Evolutionary conservation across 2,888 invertebrate genomes (phyloP).

Genomic region (Synergus itoensis): DNA sequence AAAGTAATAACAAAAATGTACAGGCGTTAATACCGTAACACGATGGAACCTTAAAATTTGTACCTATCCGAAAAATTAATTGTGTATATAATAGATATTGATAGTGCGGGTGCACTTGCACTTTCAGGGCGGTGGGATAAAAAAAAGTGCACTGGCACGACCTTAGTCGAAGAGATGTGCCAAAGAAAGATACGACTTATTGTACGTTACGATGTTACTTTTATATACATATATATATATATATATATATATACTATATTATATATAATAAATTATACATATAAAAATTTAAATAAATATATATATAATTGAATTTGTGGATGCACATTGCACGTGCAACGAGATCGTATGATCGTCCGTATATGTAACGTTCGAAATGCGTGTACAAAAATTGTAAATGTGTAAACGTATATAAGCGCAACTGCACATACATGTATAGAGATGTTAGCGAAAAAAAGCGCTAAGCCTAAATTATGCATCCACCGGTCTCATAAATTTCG

Average conservation of each 20-base stretch:
- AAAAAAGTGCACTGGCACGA: constrained; percentile 38
- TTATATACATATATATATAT: constrained; percentile 62
- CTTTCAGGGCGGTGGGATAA: not conserved
- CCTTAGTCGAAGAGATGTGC: constrained; percentile 66
- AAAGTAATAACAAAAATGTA: constrained; percentile 18
- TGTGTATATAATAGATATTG: constrained; percentile 33
- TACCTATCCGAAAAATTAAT: constrained; percentile 5
- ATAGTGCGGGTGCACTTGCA: not conserved
- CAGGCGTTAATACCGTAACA: constrained; percentile 7
- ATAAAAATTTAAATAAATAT: constrained; percentile 42
- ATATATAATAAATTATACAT: constrained; percentile 37
- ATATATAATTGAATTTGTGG: constrained; percentile 45
- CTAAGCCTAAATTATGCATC: not conserved
- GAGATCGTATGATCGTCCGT: constrained; percentile 42
- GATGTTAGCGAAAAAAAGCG: constrained; percentile 1
- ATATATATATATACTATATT: constrained; percentile 40
- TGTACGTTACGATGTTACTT: constrained; percentile 65
- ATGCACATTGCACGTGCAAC: constrained; percentile 36
- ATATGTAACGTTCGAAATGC: constrained; percentile 27
- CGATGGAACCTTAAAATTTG: constrained; percentile 19
- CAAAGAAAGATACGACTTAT: constrained; percentile 66
- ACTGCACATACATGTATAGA: constrained; percentile 40
- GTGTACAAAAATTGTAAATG: constrained; percentile 41
- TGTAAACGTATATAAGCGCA: constrained; percentile 21
- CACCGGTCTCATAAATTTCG: constrained; percentile 11